phyloP scores from a whole-genome alignment of 2,113 vertebrate species.

The Malaclemys terrapin region DNA sequence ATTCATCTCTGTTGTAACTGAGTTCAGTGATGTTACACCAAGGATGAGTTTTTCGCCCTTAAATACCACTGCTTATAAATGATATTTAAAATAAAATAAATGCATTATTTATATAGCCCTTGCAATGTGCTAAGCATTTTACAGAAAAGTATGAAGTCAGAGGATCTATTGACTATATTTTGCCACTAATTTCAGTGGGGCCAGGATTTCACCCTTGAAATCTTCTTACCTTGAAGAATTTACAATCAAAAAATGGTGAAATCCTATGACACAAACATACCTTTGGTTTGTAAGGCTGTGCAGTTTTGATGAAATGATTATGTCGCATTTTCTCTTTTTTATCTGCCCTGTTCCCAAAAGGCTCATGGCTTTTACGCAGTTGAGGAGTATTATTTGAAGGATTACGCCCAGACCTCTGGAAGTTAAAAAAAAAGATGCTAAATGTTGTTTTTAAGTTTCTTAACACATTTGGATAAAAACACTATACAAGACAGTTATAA shows the following conservation, averaged over 20 bases:
- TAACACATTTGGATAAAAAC: background rate
- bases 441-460: background rate
- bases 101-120: background rate
- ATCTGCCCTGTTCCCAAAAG: slow-evolving; percentile 95
- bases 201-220: background rate
- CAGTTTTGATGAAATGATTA: slow-evolving; percentile 99
- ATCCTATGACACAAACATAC: slow-evolving; percentile 56
- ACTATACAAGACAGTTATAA: background rate
- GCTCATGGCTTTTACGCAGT: slow-evolving; percentile 91
- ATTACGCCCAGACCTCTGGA: slow-evolving; percentile 91
- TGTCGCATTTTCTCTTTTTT: slow-evolving; percentile 98
- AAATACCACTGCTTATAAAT: background rate
- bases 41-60: background rate
- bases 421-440: background rate
- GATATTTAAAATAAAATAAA: background rate
- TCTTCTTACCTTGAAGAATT: background rate
- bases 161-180: background rate
- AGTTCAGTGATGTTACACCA: background rate
- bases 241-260: background rate
- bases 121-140: background rate
- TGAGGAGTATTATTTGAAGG: slow-evolving; percentile 88
- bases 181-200: background rate
- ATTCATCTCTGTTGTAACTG: background rate
- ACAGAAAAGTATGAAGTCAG: background rate
- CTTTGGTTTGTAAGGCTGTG: slow-evolving; percentile 98